Percentiles rank a stretch among this genome's conserved stretches.
Evolutionary conservation across 2,113 vertebrate species (phyloP).

Genomic region (Sinocyclocheilus anshuiensis): DNA sequence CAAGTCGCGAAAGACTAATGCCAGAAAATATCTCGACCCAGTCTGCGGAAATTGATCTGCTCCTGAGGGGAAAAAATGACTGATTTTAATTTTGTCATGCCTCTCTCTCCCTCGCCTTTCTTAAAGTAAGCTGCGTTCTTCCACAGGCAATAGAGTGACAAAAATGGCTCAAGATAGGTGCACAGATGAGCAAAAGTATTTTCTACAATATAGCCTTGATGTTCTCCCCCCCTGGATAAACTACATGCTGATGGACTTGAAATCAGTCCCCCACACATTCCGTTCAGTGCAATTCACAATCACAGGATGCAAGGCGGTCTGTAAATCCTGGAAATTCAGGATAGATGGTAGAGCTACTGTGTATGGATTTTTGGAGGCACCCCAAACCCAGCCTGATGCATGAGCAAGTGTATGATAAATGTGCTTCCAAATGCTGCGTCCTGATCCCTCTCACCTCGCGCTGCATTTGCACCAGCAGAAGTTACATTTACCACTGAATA

Average conservation of each 20-base stretch:
- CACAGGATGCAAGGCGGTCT: neutral
- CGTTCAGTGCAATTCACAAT: conserved; percentile 13
- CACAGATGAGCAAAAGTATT: conserved; percentile 59
- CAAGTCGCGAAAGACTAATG: conserved; percentile 78
- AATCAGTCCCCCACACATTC: conserved; percentile 42
- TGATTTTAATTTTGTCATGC: conserved; percentile 78
- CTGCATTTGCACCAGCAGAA: conserved; percentile 64
- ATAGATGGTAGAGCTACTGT: neutral
- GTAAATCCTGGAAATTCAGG: conserved; percentile 5
- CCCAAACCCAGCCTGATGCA: conserved; percentile 10
- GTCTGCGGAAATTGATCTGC: conserved; percentile 83
- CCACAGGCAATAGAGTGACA: conserved; percentile 28
- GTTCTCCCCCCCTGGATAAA: conserved; percentile 41
- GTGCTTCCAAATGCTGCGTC: conserved; percentile 34
- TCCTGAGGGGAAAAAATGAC: conserved; percentile 78
- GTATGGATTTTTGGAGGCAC: conserved; percentile 12
- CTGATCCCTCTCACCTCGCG: conserved; percentile 50
- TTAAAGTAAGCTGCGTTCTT: conserved; percentile 17
- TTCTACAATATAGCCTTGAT: conserved; percentile 50
- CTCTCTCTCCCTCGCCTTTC: conserved; percentile 40
- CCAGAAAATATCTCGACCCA: conserved; percentile 78
- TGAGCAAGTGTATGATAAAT: conserved; percentile 18
- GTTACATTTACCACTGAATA: conserved; percentile 80
- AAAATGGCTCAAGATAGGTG: conserved; percentile 37
- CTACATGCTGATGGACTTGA: conserved; percentile 51